phyloP scores from a whole-genome alignment of 2,113 vertebrate species.

The Microtus montanus region DNA sequence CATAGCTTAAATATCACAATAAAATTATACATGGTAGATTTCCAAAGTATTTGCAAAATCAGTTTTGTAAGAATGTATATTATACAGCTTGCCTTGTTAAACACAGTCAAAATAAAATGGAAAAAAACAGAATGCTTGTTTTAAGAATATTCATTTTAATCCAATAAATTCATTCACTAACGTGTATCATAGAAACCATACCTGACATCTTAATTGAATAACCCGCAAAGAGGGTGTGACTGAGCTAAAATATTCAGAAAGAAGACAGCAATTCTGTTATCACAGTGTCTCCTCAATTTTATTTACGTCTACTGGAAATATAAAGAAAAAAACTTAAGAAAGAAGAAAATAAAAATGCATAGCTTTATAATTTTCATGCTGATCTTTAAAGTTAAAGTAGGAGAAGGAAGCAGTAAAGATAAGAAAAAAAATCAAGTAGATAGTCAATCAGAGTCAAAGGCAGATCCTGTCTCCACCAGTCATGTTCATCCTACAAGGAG shows the following conservation, averaged over 20 bases:
- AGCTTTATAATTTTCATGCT: constrained; percentile 35
- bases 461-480: neutral
- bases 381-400: constrained; percentile 49
- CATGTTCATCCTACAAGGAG: neutral
- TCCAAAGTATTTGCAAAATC: neutral
- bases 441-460: constrained; percentile 43
- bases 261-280: neutral
- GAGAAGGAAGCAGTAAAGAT: constrained; percentile 44
- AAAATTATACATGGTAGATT: neutral
- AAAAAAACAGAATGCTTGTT: neutral
- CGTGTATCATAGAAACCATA: neutral
- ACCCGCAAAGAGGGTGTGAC: neutral
- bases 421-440: neutral
- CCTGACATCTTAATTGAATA: neutral
- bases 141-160: neutral
- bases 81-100: neutral
- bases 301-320: constrained; percentile 12
- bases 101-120: neutral
- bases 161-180: neutral
- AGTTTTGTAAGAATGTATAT: neutral
- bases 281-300: neutral
- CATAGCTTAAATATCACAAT: neutral
- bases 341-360: constrained; percentile 49
- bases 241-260: neutral
- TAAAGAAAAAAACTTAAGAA: neutral